phyloP scores from a whole-genome alignment of 2,888 invertebrate species.

The Tiliacea aurago region DNA sequence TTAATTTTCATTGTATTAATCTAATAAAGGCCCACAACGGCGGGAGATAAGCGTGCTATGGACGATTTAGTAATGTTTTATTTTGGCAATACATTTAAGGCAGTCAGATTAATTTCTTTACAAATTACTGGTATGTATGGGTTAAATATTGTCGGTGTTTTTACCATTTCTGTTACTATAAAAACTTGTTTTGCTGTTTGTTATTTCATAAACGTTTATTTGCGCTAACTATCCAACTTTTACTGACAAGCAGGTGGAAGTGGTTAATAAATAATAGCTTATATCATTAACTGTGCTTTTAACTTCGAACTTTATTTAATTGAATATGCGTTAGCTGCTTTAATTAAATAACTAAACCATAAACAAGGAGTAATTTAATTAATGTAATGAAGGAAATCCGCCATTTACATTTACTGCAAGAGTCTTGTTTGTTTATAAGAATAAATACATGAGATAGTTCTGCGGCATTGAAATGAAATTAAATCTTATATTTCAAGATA shows the following conservation, averaged over 20 bases:
- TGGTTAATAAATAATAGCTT: constrained; percentile 24
- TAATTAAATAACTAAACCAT: constrained; percentile 60
- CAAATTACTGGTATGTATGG: constrained; percentile 64
- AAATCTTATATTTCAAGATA: too few species aligned
- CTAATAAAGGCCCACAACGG: constrained; percentile 88
- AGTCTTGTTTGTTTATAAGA: constrained; percentile 45
- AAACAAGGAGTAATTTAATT: constrained; percentile 62
- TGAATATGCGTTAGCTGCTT: constrained; percentile 38
- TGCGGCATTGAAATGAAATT: not conserved
- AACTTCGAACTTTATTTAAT: constrained; percentile 40
- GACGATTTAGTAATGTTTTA: constrained; percentile 84
- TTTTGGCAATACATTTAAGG: constrained; percentile 79
- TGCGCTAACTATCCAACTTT: constrained; percentile 2
- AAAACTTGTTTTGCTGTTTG: not conserved
- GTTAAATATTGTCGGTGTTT: not conserved
- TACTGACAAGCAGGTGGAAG: constrained; percentile 23
- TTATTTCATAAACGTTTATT: constrained; percentile 9
- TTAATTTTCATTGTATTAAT: constrained; percentile 91
- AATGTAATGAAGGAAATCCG: constrained; percentile 60
- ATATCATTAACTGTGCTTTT: constrained; percentile 39
- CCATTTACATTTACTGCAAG: constrained; percentile 51
- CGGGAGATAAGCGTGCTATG: constrained; percentile 85
- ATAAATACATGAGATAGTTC: constrained; percentile 32
- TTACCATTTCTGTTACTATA: not conserved
- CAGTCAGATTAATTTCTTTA: constrained; percentile 75